Percentiles rank a stretch among this genome's conserved stretches.
Conservation (phyloP, 2,888 invertebrate genomes). For the Reticulitermes lucifugus region DNA sequence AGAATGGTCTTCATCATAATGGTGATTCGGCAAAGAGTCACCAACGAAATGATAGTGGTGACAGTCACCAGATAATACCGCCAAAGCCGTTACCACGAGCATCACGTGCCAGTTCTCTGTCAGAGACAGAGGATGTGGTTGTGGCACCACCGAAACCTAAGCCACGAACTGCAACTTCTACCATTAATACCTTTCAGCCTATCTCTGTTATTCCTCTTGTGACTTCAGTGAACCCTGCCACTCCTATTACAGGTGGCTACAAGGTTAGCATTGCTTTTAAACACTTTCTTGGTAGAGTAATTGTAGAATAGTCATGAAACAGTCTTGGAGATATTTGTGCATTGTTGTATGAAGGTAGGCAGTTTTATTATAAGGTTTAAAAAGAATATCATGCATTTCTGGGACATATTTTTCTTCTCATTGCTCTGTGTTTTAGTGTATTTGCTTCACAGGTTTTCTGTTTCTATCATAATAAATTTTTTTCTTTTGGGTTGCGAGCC, state of each 20-base stretch:
- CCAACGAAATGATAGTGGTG: slow-evolving; percentile 50
- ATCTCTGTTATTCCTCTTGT: slow-evolving; percentile 58
- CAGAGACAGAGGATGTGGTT: slow-evolving; percentile 71
- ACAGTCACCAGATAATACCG: slow-evolving; percentile 60
- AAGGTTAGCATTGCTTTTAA: slow-evolving; percentile 70
- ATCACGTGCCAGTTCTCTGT: slow-evolving; percentile 77
- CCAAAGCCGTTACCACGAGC: slow-evolving; percentile 87
- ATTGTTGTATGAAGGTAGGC: too few species aligned
- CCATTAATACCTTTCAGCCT: slow-evolving; percentile 54
- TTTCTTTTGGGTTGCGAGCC: too few species aligned
- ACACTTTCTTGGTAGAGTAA: neutral
- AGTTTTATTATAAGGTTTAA: too few species aligned
- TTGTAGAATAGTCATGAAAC: neutral
- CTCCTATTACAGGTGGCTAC: slow-evolving; percentile 72
- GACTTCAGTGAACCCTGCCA: slow-evolving; percentile 69
- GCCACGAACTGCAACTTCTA: slow-evolving; percentile 73
- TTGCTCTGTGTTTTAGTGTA: too few species aligned
- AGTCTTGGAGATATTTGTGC: neutral
- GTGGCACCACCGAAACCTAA: slow-evolving; percentile 64
- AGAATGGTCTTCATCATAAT: slow-evolving; percentile 48
- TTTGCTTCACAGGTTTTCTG: too few species aligned
- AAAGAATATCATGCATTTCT: too few species aligned
- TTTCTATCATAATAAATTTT: too few species aligned
- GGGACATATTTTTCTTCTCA: too few species aligned
- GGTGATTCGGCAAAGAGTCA: slow-evolving; percentile 38